phyloP scores from a whole-genome alignment of 2,113 vertebrate species.

The Ranitomeya variabilis region DNA sequence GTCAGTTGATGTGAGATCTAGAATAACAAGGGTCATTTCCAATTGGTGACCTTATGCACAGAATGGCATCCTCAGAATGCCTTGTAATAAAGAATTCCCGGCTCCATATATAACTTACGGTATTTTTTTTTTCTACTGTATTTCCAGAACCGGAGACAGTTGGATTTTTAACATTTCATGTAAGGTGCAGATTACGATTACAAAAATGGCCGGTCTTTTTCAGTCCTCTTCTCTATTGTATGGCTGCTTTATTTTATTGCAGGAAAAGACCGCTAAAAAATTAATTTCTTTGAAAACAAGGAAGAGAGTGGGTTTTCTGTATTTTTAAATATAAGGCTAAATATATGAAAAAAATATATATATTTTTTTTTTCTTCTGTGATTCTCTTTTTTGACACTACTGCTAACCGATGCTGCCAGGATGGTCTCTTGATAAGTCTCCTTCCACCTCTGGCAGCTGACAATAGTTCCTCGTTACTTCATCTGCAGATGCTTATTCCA shows the following conservation, averaged over 20 bases:
- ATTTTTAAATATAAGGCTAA: no score
- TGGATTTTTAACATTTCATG: not conserved
- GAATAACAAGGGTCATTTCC: slow-evolving; percentile 46
- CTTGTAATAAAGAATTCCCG: not conserved
- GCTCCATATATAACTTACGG: no score
- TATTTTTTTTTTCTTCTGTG: no score
- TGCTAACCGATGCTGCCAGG: no score
- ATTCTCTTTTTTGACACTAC: no score
- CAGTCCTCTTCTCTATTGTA: not conserved
- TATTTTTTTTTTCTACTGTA: slow-evolving; percentile 15
- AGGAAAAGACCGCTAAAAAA: not conserved
- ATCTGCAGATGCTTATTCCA: no score
- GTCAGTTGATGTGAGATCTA: not conserved
- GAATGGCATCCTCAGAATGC: slow-evolving; percentile 10
- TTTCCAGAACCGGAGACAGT: not conserved
- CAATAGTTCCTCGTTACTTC: no score
- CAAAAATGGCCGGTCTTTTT: not conserved
- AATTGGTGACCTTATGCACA: slow-evolving; percentile 42
- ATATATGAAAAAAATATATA: no score
- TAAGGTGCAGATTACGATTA: not conserved
- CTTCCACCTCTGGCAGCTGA: no score
- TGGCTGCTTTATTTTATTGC: not conserved
- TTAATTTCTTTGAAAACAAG: no score
- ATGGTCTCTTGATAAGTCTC: no score
- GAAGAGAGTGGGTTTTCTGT: no score